Evolutionary conservation across 2,797 vertebrate genomes (phyloP), one percentile per base, ranked within the genome.

Genomic region (Falco concolor): DNA sequence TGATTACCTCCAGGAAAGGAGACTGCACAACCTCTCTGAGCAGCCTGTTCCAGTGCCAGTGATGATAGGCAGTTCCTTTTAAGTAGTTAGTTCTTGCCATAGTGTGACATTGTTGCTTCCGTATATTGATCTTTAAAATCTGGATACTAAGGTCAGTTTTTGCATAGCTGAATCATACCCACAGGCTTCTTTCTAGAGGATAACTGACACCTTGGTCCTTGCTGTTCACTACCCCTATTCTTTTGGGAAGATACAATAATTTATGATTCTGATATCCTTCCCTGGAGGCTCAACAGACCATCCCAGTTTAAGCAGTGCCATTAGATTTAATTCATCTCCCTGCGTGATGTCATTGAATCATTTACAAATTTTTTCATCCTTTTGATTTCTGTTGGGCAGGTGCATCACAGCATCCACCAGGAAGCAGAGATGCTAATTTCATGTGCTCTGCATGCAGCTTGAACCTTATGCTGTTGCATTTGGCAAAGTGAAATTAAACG

Each of bases 401-500:
- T 97, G 95, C 80, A 93, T 96, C 91, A 50, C 95, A 97, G 96
- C 95, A 95, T 94, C 88, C 63, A 67, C 74, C 88, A 77, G 90
- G 96, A 96, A 96, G 88, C 87, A 79, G 88, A 84, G 88, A 95
- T 82, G 86, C 77, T 95, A 90, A 94, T 96, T 93, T 92, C 64
- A 53, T 84, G 74, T 11, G 9, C 93, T 94, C 94, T 86, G 80
- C 70, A 1, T 94, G 96, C 52, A 70, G 34, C 86, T 96, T 84
- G 77, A 94, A 70, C 90, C 86, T 94, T 95, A 76, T 74, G 94
- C 70, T 96, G 9, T 67, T 95, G 84, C 93, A 94, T 47, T 88
- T 93, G 92, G 88, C 80, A 81, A 94, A 96, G 49, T 60, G 84
- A 93, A 92, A 87, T 92, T 56, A 84, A 90, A 56, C 74, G 92